Conservation (phyloP, 2,797 vertebrate genomes). For the Coendou prehensilis region DNA sequence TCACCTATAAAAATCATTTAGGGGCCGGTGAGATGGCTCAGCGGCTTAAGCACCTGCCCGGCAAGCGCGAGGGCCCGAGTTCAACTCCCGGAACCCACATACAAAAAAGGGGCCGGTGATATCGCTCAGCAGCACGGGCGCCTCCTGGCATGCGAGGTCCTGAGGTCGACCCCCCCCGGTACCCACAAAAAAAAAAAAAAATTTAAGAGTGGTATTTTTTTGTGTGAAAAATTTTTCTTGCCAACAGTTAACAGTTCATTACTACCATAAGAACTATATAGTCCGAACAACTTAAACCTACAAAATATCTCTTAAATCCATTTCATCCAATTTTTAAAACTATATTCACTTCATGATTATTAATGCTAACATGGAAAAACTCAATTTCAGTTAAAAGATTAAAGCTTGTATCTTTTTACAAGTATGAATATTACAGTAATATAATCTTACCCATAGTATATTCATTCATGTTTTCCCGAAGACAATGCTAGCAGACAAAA, state of each 20-base stretch:
- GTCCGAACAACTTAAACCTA: background rate
- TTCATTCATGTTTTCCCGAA: conserved; percentile 21
- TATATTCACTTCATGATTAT: background rate
- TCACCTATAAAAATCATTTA: conserved; percentile 26
- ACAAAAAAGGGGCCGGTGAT: too few species aligned
- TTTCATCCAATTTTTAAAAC: conserved; percentile 29
- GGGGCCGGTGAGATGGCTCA: too few species aligned
- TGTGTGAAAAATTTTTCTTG: background rate
- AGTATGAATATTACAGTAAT: background rate
- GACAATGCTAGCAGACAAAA: background rate
- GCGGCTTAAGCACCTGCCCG: too few species aligned
- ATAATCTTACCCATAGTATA: background rate
- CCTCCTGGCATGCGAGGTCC: too few species aligned
- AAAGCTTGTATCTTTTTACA: background rate
- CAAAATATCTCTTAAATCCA: background rate
- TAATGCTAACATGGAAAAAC: conserved; percentile 7
- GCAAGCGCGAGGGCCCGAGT: too few species aligned
- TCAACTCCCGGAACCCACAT: too few species aligned
- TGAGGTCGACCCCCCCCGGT: too few species aligned
- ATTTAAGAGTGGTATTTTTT: background rate
- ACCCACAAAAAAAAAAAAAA: background rate
- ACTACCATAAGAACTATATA: background rate
- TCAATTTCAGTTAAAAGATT: conserved; percentile 15
- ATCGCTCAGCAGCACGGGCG: too few species aligned
- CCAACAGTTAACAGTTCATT: background rate